Percentiles rank a stretch among this genome's conserved stretches.
Conservation (phyloP, 2,888 invertebrate genomes). For the Atethmia centrago region DNA sequence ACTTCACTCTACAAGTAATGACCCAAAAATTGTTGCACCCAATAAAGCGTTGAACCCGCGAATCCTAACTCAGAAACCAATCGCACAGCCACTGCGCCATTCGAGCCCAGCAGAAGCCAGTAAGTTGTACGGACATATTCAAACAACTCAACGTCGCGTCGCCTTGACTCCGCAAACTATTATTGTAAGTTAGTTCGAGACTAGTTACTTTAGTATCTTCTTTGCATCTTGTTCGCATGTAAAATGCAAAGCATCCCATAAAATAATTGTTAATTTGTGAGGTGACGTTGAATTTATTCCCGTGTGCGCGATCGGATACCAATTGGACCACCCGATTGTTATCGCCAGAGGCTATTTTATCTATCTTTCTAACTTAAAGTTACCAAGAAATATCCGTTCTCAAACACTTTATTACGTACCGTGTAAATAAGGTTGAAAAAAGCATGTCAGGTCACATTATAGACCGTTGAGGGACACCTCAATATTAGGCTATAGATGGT, state of each 20-base stretch:
- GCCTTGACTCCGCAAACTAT: slow-evolving; percentile 26
- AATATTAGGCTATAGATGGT: neutral
- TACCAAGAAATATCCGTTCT: slow-evolving; percentile 1
- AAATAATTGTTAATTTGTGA: slow-evolving; percentile 24
- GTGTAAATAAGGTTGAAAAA: neutral
- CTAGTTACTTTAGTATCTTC: slow-evolving; percentile 33
- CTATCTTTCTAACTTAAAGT: neutral
- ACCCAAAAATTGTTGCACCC: too few species aligned
- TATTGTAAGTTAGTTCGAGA: slow-evolving; percentile 36
- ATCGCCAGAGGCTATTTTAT: neutral
- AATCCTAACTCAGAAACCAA: neutral
- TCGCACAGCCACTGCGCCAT: neutral
- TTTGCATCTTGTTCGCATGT: slow-evolving; percentile 51
- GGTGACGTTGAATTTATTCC: slow-evolving; percentile 37
- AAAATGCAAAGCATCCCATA: slow-evolving; percentile 28
- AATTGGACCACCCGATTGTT: slow-evolving; percentile 45
- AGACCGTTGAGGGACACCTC: neutral
- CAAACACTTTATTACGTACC: neutral
- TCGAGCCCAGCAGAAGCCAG: slow-evolving; percentile 3
- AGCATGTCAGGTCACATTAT: neutral
- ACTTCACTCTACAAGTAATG: too few species aligned
- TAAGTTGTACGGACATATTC: slow-evolving; percentile 10
- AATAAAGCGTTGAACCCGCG: neutral
- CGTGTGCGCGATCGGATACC: slow-evolving; percentile 23
- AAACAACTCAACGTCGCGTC: slow-evolving; percentile 35